Evolutionary conservation across 1,140 invertebrate species (phyloP), one percentile per base, ranked within the genome.

Genomic region (Drosophila kohkoa): DNA sequence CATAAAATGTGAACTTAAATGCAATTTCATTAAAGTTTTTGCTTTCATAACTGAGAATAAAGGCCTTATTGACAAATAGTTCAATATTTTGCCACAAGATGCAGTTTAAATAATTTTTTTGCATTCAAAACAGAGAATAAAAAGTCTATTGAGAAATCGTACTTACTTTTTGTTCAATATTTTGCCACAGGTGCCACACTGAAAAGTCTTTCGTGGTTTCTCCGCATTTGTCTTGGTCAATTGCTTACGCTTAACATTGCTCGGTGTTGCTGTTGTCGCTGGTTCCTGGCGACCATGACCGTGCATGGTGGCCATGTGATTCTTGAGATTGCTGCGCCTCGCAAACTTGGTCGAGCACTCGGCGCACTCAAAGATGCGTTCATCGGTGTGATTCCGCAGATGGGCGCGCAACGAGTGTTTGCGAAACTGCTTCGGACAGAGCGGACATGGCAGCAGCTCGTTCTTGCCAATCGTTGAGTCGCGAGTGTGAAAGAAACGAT

Each of bases 371-470:
- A 94, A 97, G 0, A 96, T 96, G 73, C 96, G 95, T 85, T 98
- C 97, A 15, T 96, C 95, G 0, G 96, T 97, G 81, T 96, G 96
- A 30, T 94, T 93, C 20, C 95, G 93, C 45, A 97, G 93, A 87
- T 97, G 96, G 30, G 94, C 94, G 1, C 95, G 93, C 10, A 97
- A 92, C 0, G 95, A 95, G 1, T 94, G 91, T 82, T 96, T 97
- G 10, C 93, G 94, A 73, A 97, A 96, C 13, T 94, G 93, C 68
- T 96, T 96, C 0, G 95, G 93, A 71, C 97, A 96, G 1, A 95
- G 73, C 0, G 95, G 94, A 76, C 96, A 97, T 1, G 91, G 89
- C 48, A 96, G 95, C 7, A 89, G 20, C n/a, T 92, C 75, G 28
- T 90, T 94, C 2, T 90, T 81, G 6, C 92, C 62, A 38, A 83